phyloP scores from a whole-genome alignment of 1,140 invertebrate genomes.

The Tenebrio molitor region DNA sequence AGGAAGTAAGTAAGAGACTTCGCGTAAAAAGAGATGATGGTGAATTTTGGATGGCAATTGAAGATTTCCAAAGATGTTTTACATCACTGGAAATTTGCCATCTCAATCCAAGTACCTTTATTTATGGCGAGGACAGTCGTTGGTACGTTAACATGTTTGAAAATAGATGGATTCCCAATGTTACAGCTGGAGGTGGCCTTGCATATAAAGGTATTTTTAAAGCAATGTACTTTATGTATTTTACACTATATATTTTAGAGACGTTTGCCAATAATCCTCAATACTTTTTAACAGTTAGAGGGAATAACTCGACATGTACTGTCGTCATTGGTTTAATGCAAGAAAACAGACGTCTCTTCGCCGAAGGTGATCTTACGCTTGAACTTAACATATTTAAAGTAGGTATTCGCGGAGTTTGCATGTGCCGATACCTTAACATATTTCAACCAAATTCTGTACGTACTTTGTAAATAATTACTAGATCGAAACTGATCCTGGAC shows the following conservation, averaged over 20 bases:
- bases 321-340: constrained; percentile 42
- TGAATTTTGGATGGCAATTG: constrained; percentile 92
- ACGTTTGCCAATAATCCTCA: constrained; percentile 29
- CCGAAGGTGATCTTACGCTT: constrained; percentile 9
- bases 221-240: not conserved
- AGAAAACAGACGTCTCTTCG: constrained; percentile 30
- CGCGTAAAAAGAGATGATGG: constrained; percentile 92
- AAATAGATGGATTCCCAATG: constrained; percentile 21
- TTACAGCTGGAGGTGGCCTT: constrained; percentile 16
- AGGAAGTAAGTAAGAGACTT: constrained; percentile 87
- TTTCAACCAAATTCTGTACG: too few species aligned
- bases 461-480: too few species aligned
- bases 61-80: constrained; percentile 37
- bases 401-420: not conserved
- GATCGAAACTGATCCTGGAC: not conserved
- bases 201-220: not conserved
- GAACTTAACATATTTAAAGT: constrained; percentile 29
- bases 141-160: constrained; percentile 44
- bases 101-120: constrained; percentile 20
- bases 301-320: not conserved
- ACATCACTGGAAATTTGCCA: constrained; percentile 46
- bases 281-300: constrained; percentile 31
- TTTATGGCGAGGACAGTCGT: not conserved
- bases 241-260: constrained; percentile 13
- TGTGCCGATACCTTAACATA: too few species aligned